Evolutionary conservation across 2,113 vertebrate species (phyloP), one percentile per base, ranked within the genome.

Genomic region (Bos indicus): DNA sequence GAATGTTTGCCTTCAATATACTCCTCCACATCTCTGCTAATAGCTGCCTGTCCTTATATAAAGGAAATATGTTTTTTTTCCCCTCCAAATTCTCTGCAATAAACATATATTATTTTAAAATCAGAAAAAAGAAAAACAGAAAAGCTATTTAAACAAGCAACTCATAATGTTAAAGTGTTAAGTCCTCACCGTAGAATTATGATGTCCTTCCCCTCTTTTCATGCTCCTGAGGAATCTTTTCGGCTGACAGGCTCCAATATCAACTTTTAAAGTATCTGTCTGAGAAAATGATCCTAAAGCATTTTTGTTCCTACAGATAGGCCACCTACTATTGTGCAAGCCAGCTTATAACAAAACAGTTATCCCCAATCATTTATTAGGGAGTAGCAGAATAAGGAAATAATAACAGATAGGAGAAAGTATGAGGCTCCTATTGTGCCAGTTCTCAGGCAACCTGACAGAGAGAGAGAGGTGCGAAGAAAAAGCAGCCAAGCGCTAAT

Each of bases 1-100:
- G 91, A 82, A 30, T 96, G 87, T 96, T 97, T 96, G 62, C 92
- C 62, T 84, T 93, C 88, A 98, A 92, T 83, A 81, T 2, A 94
- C 91, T 90, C 93, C 84, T 81, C 88, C 60, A 62, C 30, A 51
- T 67, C 84, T 64, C 51, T 78, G 25, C 90, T 77, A 83, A 90
- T 11, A 87, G 84, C 51, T 87, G 92, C 43, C 21, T 84, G 56
- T 48, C 90, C 81, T 90, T 48, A 16, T 40, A 64, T 28, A 46
- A 57, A 90, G 84, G 26, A 81, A 80, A 64, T 36, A 52, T 36
- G n/a, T 21, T 25, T 43, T 59, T 59, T 91, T 74, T 33, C 15
- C 89, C 89, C 67, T 82, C 56, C 67, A 54, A 94, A 46, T 51
- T 64, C 71, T 90, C 92, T 51, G 57, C 6, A 40, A 48, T 64